Evolutionary conservation across 2,113 vertebrate species (phyloP).

Genomic region (Larimichthys crocea): DNA sequence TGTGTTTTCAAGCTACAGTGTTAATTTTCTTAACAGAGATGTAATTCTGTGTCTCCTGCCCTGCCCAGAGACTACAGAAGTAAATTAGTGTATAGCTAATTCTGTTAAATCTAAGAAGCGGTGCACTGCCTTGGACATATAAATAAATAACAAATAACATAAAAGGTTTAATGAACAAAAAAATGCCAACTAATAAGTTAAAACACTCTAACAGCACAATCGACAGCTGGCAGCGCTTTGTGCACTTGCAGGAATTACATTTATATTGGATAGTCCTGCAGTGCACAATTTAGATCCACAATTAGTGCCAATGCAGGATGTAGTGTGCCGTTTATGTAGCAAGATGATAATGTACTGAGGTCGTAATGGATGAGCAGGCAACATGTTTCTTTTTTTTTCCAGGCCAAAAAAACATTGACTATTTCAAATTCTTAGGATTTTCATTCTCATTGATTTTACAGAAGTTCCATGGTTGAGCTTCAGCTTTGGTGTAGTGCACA

Average conservation of each 20-base stretch:
- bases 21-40: no score
- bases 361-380: no score
- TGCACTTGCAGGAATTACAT: neutral
- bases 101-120: no score
- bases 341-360: no score
- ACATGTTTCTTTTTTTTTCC: neutral
- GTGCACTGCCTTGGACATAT: no score
- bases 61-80: no score
- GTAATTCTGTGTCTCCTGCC: no score
- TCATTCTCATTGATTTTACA: neutral
- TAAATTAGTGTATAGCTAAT: no score
- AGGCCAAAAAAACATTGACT: neutral
- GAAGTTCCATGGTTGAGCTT: neutral
- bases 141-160: neutral
- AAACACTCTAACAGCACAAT: neutral
- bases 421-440: neutral
- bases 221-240: slow-evolving; percentile 15
- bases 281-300: neutral
- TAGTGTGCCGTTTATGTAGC: no score
- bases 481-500: neutral
- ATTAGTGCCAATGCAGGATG: neutral
- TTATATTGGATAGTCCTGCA: slow-evolving; percentile 1
- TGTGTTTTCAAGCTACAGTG: no score
- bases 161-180: slow-evolving; percentile 9
- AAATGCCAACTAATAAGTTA: neutral